A percentile compares a stretch with the other conserved stretches of the same genome.
Evolutionary conservation across 1,140 invertebrate species (phyloP).

Genomic region (Pseudobourletiella spinata): DNA sequence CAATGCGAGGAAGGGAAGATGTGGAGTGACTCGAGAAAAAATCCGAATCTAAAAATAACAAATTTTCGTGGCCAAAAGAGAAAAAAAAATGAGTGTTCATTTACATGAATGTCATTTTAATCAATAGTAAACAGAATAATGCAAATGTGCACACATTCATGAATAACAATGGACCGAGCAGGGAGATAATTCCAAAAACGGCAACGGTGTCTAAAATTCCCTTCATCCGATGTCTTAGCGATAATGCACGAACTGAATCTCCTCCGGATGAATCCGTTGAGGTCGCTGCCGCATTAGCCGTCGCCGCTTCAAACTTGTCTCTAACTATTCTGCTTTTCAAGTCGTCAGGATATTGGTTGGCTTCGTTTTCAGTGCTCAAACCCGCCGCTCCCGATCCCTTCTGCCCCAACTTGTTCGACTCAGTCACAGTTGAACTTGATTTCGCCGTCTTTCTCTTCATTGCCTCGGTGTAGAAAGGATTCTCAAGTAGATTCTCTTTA

Average conservation of each 20-base stretch:
- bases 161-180: conserved; percentile 3
- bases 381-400: background rate
- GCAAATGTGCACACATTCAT: background rate
- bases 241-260: background rate
- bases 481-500: background rate
- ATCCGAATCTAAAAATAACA: background rate
- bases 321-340: no score
- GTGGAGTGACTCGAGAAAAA: background rate
- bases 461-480: background rate
- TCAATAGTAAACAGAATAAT: conserved; percentile 10
- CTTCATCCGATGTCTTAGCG: background rate
- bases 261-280: no score
- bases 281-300: background rate
- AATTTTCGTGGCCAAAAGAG: conserved; percentile 1
- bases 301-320: no score
- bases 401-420: background rate
- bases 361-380: no score
- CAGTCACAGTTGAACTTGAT: background rate
- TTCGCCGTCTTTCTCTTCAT: background rate
- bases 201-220: background rate
- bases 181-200: background rate
- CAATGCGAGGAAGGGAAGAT: no score
- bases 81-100: background rate
- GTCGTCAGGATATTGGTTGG: background rate
- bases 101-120: conserved; percentile 10